These are phyloP conservation scores for Pandion haliaetus DNA, from an alignment of 2,113 vertebrate species.

Conservation along the genomic window DNA sequence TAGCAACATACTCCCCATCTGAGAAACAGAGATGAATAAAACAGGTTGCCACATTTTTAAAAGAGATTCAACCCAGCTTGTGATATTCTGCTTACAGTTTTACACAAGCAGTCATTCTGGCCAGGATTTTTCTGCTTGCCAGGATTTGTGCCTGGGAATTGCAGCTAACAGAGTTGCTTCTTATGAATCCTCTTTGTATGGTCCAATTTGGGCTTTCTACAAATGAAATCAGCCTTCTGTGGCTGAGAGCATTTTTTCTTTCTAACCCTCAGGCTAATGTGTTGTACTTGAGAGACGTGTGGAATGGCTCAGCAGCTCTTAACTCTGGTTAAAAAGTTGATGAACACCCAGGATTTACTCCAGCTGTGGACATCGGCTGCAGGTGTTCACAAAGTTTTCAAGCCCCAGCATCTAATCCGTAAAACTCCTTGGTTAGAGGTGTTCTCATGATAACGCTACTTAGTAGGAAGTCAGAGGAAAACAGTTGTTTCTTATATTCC, in stretches of 20 bases:
- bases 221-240: background rate
- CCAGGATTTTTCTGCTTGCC: background rate
- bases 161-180: background rate
- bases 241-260: background rate
- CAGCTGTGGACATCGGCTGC: background rate
- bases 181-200: background rate
- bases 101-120: background rate
- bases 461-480: background rate
- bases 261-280: background rate
- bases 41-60: conserved; percentile 6
- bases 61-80: conserved; percentile 22
- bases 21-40: conserved; percentile 35
- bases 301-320: background rate
- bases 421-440: background rate
- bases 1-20: conserved; percentile 48
- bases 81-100: background rate
- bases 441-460: background rate
- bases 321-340: background rate
- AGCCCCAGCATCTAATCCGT: background rate
- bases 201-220: background rate
- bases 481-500: background rate
- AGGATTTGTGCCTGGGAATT: background rate
- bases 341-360: background rate
- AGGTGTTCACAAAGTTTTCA: background rate
- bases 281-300: background rate